Conservation (phyloP, 2,797 vertebrate species). For the Sebastes kiyomatsui region DNA sequence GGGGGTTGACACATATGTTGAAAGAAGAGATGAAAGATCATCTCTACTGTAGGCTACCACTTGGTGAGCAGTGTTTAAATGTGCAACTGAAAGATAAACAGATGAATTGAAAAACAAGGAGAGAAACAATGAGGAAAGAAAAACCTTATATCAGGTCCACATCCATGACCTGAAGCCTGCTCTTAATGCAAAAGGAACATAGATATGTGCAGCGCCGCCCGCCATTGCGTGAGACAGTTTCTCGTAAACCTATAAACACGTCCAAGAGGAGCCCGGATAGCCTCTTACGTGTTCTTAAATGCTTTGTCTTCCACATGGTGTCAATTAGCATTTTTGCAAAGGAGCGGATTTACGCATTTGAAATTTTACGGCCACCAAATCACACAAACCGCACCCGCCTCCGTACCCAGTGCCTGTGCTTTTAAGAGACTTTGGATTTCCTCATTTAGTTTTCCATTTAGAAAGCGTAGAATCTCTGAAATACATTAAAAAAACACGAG, state of each 20-base stretch:
- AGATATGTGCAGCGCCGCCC: constrained; percentile 38
- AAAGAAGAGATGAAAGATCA: not conserved
- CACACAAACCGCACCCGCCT: constrained; percentile 71
- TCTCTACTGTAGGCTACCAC: not conserved
- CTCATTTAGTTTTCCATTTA: constrained; percentile 60
- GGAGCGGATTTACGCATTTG: constrained; percentile 81
- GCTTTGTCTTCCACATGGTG: constrained; percentile 84
- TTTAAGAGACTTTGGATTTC: constrained; percentile 60
- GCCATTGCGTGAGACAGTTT: constrained; percentile 74
- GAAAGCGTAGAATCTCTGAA: constrained; percentile 32
- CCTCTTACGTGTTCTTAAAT: constrained; percentile 77
- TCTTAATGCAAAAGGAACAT: constrained; percentile 32
- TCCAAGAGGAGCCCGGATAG: constrained; percentile 70
- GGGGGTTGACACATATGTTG: not conserved
- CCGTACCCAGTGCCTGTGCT: constrained; percentile 54
- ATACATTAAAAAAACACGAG: constrained; percentile 24
- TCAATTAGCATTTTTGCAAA: constrained; percentile 82
- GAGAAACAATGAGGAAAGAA: not conserved
- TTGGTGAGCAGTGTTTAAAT: constrained; percentile 5
- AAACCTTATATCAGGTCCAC: not conserved
- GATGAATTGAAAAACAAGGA: not conserved
- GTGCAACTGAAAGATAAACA: constrained; percentile 6
- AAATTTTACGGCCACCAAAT: constrained; percentile 77
- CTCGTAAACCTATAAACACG: constrained; percentile 74
- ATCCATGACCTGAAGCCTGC: not conserved